Evolutionary conservation across 2,113 vertebrate genomes (phyloP), one percentile per base, ranked within the genome.

Genomic region (Abramis brama): DNA sequence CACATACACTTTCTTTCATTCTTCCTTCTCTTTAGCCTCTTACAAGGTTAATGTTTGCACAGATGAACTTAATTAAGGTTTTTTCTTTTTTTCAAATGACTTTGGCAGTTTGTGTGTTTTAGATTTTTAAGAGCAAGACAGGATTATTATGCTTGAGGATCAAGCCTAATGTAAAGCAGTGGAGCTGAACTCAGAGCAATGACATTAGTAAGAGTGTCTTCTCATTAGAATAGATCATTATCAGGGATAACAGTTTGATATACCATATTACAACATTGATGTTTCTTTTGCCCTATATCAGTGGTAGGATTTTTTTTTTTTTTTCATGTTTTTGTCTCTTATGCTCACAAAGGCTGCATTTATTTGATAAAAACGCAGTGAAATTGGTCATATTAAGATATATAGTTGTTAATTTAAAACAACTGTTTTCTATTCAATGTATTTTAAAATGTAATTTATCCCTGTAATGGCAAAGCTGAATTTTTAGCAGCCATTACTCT

Each of bases 31-130:
- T 64, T 89, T 79, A 90, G 83, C 87, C 77, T 88, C 91, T 87
- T 83, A 82, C 88, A 91, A 90, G 87, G 88, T 89, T 91, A 91
- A 90, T 90, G 89, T 90, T 90, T 91, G 87, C 89, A 88, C 90
- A 90, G 91, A 88, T 90, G 83, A 91, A 91, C 85, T 89, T 91
- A 91, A 91, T 91, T 91, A 91, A 91, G 89, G 75, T 74, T 87
- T 88, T 57, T 89, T 91, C 75, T 78, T 87, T 88, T 57, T 89
- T 91, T 91, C 85, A 90, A 89, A 86, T 88, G 87, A 89, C 89
- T 88, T 91, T 91, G 87, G 86, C 83, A 86, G 88, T 91, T 91
- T 89, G 89, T 89, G 80, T 90, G 87, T 90, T 89, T 89, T 89
- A 86, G 86, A 85, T 85, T 82, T 88, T 91, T 91, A 83, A 78